phyloP scores from a whole-genome alignment of 2,888 invertebrate genomes.

The Fissipunctia ypsillon region DNA sequence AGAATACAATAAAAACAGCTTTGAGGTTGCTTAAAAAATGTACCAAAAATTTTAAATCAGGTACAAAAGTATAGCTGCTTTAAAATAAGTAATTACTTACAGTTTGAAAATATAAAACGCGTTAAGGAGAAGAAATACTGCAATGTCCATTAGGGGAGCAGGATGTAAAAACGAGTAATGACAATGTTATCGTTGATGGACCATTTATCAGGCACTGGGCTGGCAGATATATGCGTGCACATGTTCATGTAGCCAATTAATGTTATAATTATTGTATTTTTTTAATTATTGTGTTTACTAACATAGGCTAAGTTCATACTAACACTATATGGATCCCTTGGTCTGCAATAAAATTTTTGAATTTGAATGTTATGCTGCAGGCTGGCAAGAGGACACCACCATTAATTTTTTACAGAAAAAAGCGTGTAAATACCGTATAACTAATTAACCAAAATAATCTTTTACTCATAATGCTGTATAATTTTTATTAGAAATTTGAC shows the following conservation, averaged over 20 bases:
- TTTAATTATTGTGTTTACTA: too few relatives aligned
- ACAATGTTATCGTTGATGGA: too few relatives aligned
- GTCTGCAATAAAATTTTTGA: too few relatives aligned
- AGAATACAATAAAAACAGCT: too few relatives aligned
- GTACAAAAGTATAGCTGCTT: background rate
- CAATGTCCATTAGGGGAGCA: background rate
- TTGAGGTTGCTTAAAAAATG: background rate
- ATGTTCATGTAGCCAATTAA: too few relatives aligned
- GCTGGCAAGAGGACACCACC: background rate
- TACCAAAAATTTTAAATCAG: background rate
- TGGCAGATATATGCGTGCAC: too few relatives aligned
- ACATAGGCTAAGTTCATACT: too few relatives aligned
- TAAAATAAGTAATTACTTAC: background rate
- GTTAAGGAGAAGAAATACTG: background rate
- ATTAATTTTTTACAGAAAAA: background rate
- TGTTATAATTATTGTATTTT: too few relatives aligned
- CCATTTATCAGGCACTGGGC: too few relatives aligned
- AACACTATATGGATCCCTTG: too few relatives aligned
- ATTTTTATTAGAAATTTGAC: slow-evolving; percentile 2
- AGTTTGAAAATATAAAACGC: background rate
- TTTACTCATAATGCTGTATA: background rate
- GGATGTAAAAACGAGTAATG: background rate
- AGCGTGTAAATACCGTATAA: background rate
- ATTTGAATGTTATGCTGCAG: too few relatives aligned
- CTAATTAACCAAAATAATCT: background rate